Percentiles rank a stretch among this genome's conserved stretches.
These are phyloP conservation scores for Empidonax traillii DNA, from an alignment of 2,113 vertebrate species.

Conservation along the genomic window DNA sequence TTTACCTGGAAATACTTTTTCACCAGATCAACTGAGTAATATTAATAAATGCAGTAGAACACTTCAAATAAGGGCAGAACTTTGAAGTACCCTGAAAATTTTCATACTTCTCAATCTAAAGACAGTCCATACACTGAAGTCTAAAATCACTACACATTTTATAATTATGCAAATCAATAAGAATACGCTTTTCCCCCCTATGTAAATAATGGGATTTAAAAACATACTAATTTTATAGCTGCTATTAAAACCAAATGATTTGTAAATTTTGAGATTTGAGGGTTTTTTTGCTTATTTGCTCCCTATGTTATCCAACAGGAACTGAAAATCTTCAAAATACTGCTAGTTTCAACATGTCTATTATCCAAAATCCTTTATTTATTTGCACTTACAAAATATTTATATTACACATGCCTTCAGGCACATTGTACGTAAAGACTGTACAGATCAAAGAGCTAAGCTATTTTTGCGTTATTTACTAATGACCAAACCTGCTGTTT, in stretches of 20 bases:
- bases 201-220: not conserved
- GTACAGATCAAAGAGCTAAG: conserved; percentile 17
- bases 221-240: not conserved
- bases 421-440: not conserved
- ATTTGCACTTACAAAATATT: conserved; percentile 46
- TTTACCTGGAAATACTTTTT: not conserved
- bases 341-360: conserved; percentile 26
- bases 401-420: conserved; percentile 12
- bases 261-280: conserved; percentile 3
- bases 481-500: conserved; percentile 53
- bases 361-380: conserved; percentile 45
- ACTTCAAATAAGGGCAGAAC: not conserved
- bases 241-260: not conserved
- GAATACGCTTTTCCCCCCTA: not conserved
- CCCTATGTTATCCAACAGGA: not conserved
- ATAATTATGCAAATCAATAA: not conserved
- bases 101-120: not conserved
- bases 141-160: not conserved
- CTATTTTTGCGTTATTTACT: conserved; percentile 28
- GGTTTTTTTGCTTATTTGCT: not conserved
- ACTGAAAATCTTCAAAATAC: conserved; percentile 14
- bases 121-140: not conserved
- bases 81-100: not conserved
- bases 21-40: not conserved
- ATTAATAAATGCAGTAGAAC: not conserved